Evolutionary conservation across 2,888 invertebrate species (phyloP).

Genomic region (Thumatha senex): DNA sequence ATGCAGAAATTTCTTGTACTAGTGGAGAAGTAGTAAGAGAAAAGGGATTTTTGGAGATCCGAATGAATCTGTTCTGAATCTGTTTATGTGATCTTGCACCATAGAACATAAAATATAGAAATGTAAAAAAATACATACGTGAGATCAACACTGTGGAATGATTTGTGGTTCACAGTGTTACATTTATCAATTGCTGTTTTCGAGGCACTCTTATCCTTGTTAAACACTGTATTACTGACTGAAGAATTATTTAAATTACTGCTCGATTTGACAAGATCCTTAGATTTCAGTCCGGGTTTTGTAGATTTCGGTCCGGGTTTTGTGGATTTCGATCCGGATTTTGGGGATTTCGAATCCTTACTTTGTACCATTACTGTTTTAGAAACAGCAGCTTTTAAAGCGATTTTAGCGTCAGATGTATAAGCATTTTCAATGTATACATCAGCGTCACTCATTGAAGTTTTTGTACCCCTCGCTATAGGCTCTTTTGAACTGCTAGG

Average conservation of each 20-base stretch:
- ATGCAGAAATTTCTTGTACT: no score
- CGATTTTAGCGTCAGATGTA: neutral
- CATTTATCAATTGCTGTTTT: neutral
- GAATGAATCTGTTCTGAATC: no score
- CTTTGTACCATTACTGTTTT: neutral
- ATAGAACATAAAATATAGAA: no score
- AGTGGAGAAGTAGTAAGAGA: no score
- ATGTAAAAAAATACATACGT: slow-evolving; percentile 16
- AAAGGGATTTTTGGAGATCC: no score
- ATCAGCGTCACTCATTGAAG: slow-evolving; percentile 8
- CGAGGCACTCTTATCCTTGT: neutral
- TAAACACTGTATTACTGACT: no score
- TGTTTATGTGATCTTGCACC: no score
- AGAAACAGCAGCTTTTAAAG: neutral
- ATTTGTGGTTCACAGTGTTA: neutral
- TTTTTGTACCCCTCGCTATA: neutral
- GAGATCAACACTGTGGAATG: slow-evolving; percentile 21
- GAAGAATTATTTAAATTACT: neutral
- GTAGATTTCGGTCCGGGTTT: neutral
- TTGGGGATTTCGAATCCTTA: neutral
- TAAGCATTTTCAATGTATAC: slow-evolving; percentile 13
- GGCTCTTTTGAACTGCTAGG: neutral
- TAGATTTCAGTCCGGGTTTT: neutral
- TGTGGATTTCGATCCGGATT: neutral
- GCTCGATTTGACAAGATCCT: neutral